Base-by-base conservation (phyloP, 2,888 invertebrate genomes). In the Automeris io region DNA sequence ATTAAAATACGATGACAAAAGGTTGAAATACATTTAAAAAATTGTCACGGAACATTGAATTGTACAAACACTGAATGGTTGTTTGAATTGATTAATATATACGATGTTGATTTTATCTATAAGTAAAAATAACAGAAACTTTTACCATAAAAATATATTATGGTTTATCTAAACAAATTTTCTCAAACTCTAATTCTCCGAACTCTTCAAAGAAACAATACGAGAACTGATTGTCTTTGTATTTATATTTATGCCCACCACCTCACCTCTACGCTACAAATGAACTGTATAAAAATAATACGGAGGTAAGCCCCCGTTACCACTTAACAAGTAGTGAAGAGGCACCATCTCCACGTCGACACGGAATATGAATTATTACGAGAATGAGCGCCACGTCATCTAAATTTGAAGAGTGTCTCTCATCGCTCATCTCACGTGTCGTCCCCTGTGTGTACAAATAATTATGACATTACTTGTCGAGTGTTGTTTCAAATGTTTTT, bases 391-490 rank as follows among this genome's bases (percentile, higher is more conserved):
- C 29, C 34, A 33, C 34, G 16, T 26, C 40, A 36, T 40, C 40
- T 40, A 36, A 40, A 40, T 40, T 36, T 40, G 64, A 70, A 77
- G 75, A 68, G 67, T 61, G 67, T 67, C 70, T 70, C 70, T 63
- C 59, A 54, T 61, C 63, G 60, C 61, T 64, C 57, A 47, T 52
- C 54, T 51, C 51, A 51, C 55, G 25, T 40, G 40, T 33, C 25
- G 33, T 36, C 33, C 29, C 34, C 26, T 39, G 45, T 64, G 62
- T 69, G 63, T 69, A 75, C 70, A 74, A 72, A 77, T 77, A 76
- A 78, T 74, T 76, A 75, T 73, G 71, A 72, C 73, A 70, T 70
- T 75, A 74, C 78, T 73, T 71, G 74, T 60, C 66, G 65, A 67
- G 70, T 59, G 60, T 50, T 46, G 51, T 49, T 51, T 69, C 54